Evolutionary conservation across 2,797 vertebrate genomes (phyloP).

Genomic region (Poliocrania exsul): DNA sequence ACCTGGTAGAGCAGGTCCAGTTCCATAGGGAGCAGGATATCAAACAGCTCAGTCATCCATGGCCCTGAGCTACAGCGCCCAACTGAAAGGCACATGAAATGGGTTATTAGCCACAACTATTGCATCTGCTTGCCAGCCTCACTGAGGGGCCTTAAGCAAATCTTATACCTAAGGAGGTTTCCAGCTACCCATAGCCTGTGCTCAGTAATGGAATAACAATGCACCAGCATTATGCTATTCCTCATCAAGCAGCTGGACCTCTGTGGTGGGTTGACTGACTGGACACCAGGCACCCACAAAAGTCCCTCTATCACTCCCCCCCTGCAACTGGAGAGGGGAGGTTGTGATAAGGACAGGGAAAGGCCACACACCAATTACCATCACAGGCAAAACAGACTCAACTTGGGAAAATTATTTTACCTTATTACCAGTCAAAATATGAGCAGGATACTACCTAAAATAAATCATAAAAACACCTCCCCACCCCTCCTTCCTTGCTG

Average conservation of each 20-base stretch:
- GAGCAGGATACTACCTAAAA: background rate
- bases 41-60: background rate
- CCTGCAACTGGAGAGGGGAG: background rate
- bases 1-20: background rate
- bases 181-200: background rate
- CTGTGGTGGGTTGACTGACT: background rate
- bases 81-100: background rate
- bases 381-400: fast-evolving
- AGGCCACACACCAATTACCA: background rate
- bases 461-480: background rate
- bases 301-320: background rate
- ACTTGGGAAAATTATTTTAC: background rate
- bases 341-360: background rate
- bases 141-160: background rate
- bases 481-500: background rate
- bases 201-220: background rate
- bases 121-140: background rate
- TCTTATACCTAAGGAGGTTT: background rate
- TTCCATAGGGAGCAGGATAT: background rate
- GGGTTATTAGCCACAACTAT: background rate
- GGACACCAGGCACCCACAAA: background rate
- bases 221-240: background rate
- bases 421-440: background rate
- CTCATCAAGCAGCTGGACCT: background rate
- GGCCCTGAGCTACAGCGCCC: background rate